Base-by-base conservation (phyloP, 92 coral and sea anemone genomes). In the Pocillopora meandrina region DNA sequence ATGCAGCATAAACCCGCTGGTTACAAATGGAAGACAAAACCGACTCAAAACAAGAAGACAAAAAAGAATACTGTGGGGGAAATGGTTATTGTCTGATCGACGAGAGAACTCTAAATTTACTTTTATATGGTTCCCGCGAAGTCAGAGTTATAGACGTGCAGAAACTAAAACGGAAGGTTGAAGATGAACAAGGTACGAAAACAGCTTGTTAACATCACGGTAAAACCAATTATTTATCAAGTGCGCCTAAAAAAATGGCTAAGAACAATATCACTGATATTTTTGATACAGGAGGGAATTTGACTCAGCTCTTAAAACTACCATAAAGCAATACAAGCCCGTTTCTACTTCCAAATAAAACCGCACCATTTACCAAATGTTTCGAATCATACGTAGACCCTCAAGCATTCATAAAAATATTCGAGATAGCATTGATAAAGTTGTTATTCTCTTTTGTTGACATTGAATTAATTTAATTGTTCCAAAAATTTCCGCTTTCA, bases 401-500 rank as follows among this genome's bases (percentile, higher is more conserved):
- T 26, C 31, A 26, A 26, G 31, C 31, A 26, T 26, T 26, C 1
- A 26, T 26, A 26, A 26, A 26, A 71, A 66, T 58, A 34, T 72
- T 35, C 36, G 17, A 78, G 59, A 35, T 42, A 36, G 76, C n/a
- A 15, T 81, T 60, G 71, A 81, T 34, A 59, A 58, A 66, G 23
- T 61, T 61, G 71, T 74, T 82, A 72, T 82, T 82, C 78, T 42
- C 52, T 83, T 74, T 73, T 47, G 86, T 64, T 64, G 33, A 26
- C 23, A 10, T 60, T 81, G 20, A 23, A 10, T 12, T 34, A 31
- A 33, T 71, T 23, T 19, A 47, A 74, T 83, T 83, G 80, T 83
- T 73, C 86, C 34, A 31, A 71, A 59, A 82, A 83, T 26, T 83
- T 83, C 86, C 86, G 86, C 80, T 83, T 81, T 83, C 55, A 36